Percentiles rank a stretch among this genome's conserved stretches.
phyloP scores from a whole-genome alignment of 1,140 invertebrate genomes.

The Aphaenogaster floridana region DNA sequence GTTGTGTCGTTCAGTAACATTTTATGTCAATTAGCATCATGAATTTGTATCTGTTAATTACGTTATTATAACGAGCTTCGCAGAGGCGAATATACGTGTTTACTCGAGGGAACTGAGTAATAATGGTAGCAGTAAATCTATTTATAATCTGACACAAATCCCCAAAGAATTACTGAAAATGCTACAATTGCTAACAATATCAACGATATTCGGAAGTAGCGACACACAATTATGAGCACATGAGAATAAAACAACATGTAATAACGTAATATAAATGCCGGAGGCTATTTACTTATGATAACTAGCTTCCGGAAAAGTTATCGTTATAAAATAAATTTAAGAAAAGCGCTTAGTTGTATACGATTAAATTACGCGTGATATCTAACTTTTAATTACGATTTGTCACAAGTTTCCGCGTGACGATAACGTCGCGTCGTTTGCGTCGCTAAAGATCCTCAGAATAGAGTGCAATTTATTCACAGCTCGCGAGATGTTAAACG shows the following conservation, averaged over 20 bases:
- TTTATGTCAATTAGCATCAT: slow-evolving; percentile 44
- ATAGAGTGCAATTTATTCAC: background rate
- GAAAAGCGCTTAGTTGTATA: background rate
- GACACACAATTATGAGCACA: background rate
- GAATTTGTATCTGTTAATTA: slow-evolving; percentile 46
- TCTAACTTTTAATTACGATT: background rate
- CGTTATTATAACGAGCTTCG: slow-evolving; percentile 34
- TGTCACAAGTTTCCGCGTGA: background rate
- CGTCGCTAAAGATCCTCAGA: background rate
- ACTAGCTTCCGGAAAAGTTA: background rate
- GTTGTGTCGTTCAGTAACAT: slow-evolving; percentile 30
- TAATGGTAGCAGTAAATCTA: slow-evolving; percentile 42
- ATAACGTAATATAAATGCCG: background rate
- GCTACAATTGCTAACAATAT: slow-evolving; percentile 5
- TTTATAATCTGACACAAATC: slow-evolving; percentile 41
- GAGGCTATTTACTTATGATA: background rate
- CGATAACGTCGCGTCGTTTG: background rate
- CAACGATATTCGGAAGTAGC: slow-evolving; percentile 1
- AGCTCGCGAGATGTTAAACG: background rate
- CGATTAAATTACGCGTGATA: background rate
- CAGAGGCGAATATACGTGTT: background rate
- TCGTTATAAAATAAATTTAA: background rate
- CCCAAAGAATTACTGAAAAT: slow-evolving; percentile 38
- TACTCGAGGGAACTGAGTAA: slow-evolving; percentile 8
- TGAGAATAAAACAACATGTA: background rate